These are phyloP conservation scores for Channa striata DNA, from an alignment of 2,797 vertebrate species.

Conservation along the genomic window DNA sequence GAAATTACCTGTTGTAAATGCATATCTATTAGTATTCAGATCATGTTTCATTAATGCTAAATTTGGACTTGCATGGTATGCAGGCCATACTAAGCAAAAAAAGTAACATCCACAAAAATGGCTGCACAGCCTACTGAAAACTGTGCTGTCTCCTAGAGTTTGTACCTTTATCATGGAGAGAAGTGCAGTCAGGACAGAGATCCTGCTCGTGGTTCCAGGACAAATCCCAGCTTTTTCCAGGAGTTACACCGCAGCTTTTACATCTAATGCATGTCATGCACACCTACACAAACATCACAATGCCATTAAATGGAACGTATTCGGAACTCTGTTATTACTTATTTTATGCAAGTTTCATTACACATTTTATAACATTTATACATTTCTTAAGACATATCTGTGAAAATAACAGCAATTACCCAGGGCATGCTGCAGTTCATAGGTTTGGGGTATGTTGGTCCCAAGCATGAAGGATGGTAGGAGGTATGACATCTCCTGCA, in stretches of 20 bases:
- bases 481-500: conserved; percentile 91
- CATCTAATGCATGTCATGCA: conserved; percentile 93
- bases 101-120: background rate
- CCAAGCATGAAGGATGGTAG: conserved; percentile 92
- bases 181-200: conserved; percentile 89
- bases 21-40: conserved; percentile 8
- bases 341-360: background rate
- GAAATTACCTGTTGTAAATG: conserved; percentile 85
- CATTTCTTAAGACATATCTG: too few relatives aligned
- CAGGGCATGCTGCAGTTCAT: conserved; percentile 87
- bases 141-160: background rate
- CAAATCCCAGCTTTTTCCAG: conserved; percentile 88
- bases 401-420: conserved; percentile 78
- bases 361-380: background rate
- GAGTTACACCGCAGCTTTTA: conserved; percentile 91
- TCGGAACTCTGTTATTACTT: too few relatives aligned
- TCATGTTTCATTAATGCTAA: background rate
- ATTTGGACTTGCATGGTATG: background rate
- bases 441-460: conserved; percentile 92
- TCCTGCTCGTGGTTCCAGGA: conserved; percentile 89
- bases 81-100: background rate
- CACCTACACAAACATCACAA: conserved; percentile 75
- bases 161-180: conserved; percentile 87
- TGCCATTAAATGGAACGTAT: background rate
- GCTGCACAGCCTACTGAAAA: background rate